Conservation (phyloP, 2,113 vertebrate genomes). For the Eleginops maclovinus region DNA sequence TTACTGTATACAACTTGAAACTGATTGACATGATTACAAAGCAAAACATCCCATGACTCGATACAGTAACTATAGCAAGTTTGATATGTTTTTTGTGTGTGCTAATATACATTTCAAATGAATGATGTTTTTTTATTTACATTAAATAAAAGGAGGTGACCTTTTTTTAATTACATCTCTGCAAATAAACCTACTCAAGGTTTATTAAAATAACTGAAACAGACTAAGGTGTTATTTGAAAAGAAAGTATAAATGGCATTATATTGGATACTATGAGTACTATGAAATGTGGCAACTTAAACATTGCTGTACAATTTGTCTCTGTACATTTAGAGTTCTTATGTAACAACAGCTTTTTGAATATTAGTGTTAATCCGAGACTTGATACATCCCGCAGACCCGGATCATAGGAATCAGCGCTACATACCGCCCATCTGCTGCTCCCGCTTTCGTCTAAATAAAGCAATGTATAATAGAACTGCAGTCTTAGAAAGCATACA, state of each 20-base stretch:
- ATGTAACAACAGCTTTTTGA: constrained; percentile 59
- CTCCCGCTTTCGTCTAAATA: background rate
- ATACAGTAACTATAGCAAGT: background rate
- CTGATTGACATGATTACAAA: background rate
- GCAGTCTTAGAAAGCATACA: background rate
- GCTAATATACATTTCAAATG: background rate
- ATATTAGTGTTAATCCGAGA: constrained; percentile 47
- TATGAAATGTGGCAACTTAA: constrained; percentile 13
- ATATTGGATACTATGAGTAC: background rate
- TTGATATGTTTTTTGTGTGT: background rate
- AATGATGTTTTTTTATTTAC: background rate
- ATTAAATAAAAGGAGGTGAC: background rate
- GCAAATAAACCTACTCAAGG: too few relatives aligned
- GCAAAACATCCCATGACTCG: background rate
- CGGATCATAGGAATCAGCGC: constrained; percentile 43
- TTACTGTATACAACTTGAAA: background rate
- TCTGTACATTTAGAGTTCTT: constrained; percentile 36
- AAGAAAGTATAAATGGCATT: background rate
- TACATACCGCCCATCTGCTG: constrained; percentile 56
- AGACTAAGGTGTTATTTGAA: background rate
- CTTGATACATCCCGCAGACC: constrained; percentile 42
- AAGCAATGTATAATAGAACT: constrained; percentile 28
- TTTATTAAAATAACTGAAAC: background rate
- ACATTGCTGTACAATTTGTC: constrained; percentile 14
- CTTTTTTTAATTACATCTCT: background rate